Percentiles rank a stretch among this genome's conserved stretches.
These are phyloP conservation scores for Electrona antarctica DNA, from an alignment of 2,113 vertebrate genomes.

Conservation along the genomic window DNA sequence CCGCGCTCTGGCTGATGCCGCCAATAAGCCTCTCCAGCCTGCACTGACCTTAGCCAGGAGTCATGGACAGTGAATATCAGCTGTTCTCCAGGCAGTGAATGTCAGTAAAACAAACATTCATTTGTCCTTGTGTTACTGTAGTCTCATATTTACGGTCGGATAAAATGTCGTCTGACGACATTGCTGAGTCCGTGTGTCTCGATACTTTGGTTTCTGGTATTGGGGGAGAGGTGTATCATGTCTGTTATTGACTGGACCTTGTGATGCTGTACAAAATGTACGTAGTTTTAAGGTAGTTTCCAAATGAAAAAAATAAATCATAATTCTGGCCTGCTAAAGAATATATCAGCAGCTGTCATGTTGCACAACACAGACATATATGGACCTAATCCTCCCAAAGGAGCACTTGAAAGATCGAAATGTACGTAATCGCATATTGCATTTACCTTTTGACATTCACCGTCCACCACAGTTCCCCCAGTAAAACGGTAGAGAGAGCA, in stretches of 20 bases:
- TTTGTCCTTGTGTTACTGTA: too few relatives aligned
- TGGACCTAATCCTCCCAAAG: conserved; percentile 9
- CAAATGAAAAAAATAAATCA: not conserved
- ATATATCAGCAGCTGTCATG: not conserved
- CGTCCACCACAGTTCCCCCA: conserved; percentile 4
- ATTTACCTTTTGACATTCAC: conserved; percentile 6
- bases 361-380: conserved; percentile 12
- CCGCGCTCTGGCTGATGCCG: too few relatives aligned
- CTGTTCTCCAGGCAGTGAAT: not conserved
- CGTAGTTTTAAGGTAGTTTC: not conserved
- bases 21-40: too few relatives aligned
- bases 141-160: not conserved
- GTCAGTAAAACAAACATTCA: not conserved
- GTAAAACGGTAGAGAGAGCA: conserved; percentile 18
- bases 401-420: conserved; percentile 8
- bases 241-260: conserved; percentile 45
- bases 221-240: conserved; percentile 8
- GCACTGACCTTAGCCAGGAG: too few relatives aligned
- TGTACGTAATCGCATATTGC: conserved; percentile 28
- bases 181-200: conserved; percentile 3
- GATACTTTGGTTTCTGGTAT: conserved; percentile 48
- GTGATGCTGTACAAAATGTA: not conserved
- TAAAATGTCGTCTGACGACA: conserved; percentile 7
- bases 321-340: too few relatives aligned
- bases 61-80: too few relatives aligned